phyloP scores from a whole-genome alignment of 92 coral and sea anemone species.

The Diadumene lineata region DNA sequence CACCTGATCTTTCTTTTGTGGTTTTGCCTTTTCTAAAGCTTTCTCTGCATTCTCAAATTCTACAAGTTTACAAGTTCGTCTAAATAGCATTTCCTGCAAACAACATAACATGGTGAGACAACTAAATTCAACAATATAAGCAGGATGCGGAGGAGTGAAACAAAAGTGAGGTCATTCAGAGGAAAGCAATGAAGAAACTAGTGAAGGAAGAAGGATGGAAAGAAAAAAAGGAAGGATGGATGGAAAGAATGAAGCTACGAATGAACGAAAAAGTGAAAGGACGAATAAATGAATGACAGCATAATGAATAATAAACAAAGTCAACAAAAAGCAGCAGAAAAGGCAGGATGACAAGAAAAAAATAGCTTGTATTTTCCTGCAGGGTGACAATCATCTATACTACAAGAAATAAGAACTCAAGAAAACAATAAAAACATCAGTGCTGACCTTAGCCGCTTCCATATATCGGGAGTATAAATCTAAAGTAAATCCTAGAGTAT shows the following conservation, averaged over 20 bases:
- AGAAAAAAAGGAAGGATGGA: not conserved
- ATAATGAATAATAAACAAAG: not conserved
- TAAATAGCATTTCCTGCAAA: slow-evolving; percentile 84
- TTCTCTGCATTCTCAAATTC: slow-evolving; percentile 90
- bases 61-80: slow-evolving; percentile 89
- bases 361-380: too few relatives aligned
- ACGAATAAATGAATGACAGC: not conserved
- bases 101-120: not conserved
- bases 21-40: slow-evolving; percentile 92
- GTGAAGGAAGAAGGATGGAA: not conserved
- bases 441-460: slow-evolving; percentile 89
- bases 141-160: not conserved
- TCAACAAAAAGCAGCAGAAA: not conserved
- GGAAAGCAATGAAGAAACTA: not conserved
- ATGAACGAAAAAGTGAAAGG: not conserved
- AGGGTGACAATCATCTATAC: too few relatives aligned
- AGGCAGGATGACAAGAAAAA: not conserved
- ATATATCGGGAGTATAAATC: slow-evolving; percentile 87
- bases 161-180: not conserved
- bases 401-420: too few relatives aligned
- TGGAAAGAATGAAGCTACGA: not conserved
- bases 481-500: slow-evolving; percentile 81
- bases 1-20: slow-evolving; percentile 91
- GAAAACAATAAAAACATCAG: too few relatives aligned
- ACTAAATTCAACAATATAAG: not conserved